Percentiles rank a stretch among this genome's conserved stretches.
These are phyloP conservation scores for Nephrocerus scutellatus DNA, from an alignment of 2,888 invertebrate species.

Conservation along the genomic window DNA sequence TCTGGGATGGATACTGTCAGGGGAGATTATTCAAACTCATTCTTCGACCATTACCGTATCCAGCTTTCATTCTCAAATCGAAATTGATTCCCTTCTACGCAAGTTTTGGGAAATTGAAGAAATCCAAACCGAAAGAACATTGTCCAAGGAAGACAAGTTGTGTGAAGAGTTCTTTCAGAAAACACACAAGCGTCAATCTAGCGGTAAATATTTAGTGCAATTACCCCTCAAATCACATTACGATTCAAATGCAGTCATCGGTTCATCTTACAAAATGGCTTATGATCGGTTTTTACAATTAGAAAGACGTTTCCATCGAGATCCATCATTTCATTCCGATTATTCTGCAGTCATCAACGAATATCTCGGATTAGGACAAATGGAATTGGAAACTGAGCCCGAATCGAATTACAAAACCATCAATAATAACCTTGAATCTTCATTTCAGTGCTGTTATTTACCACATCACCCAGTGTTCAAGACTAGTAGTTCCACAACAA, in stretches of 20 bases:
- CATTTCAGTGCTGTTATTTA: constrained; percentile 13
- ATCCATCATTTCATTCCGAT: constrained; percentile 1
- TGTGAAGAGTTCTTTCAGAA: constrained; percentile 8
- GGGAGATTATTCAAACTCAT: neutral
- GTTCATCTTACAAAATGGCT: constrained; percentile 9
- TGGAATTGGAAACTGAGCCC: constrained; percentile 8
- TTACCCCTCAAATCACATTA: constrained; percentile 7
- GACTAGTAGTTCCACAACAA: constrained; percentile 7
- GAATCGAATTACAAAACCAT: constrained; percentile 5
- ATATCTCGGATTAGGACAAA: constrained; percentile 11
- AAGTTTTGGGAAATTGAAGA: constrained; percentile 9
- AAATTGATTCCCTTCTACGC: constrained; percentile 7
- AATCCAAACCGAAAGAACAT: no score
- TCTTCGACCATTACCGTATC: constrained; percentile 1
- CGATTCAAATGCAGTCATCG: constrained; percentile 1
- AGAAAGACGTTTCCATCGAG: constrained; percentile 5
- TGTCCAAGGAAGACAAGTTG: constrained; percentile 1
- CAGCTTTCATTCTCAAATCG: neutral
- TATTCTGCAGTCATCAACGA: constrained; percentile 13
- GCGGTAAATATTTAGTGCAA: constrained; percentile 7
- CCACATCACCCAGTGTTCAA: constrained; percentile 10
- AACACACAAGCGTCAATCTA: constrained; percentile 1
- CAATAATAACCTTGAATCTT: neutral
- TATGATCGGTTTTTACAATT: constrained; percentile 11
- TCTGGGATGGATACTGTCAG: constrained; percentile 15